Evolutionary conservation across 2,888 invertebrate genomes (phyloP).

Genomic region (Pocota personata): DNA sequence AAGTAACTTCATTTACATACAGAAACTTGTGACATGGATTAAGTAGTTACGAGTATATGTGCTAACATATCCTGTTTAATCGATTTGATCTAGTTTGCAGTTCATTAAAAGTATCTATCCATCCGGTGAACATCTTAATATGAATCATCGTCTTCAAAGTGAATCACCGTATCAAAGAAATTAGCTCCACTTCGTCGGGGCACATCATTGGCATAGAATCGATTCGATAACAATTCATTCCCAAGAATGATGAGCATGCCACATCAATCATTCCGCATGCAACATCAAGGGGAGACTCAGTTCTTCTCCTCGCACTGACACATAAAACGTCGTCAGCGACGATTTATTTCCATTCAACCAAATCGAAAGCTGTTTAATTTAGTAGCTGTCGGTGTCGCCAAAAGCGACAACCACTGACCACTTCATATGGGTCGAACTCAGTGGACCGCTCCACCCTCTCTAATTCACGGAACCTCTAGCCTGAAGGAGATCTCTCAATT

Average conservation of each 20-base stretch:
- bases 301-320: slow-evolving; percentile 10
- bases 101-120: background rate
- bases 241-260: slow-evolving; percentile 43
- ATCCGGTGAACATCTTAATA: background rate
- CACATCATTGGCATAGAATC: slow-evolving; percentile 49
- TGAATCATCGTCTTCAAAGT: background rate
- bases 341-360: slow-evolving; percentile 59
- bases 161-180: slow-evolving; percentile 27
- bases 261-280: slow-evolving; percentile 64
- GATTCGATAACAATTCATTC: slow-evolving; percentile 44
- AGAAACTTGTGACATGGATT: background rate
- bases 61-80: background rate
- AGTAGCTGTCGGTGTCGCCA: slow-evolving; percentile 56
- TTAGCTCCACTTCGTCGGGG: slow-evolving; percentile 20
- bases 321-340: slow-evolving; percentile 32
- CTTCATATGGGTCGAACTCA: slow-evolving; percentile 7
- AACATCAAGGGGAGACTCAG: background rate
- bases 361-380: background rate
- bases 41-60: background rate
- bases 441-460: slow-evolving; percentile 12
- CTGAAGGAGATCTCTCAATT: slow-evolving; percentile 47
- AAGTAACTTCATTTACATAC: background rate
- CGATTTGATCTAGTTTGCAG: background rate
- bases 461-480: slow-evolving; percentile 19
- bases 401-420: slow-evolving; percentile 51